These are phyloP conservation scores for Malacosoma neustria DNA, from an alignment of 2,888 invertebrate species.

Conservation along the genomic window DNA sequence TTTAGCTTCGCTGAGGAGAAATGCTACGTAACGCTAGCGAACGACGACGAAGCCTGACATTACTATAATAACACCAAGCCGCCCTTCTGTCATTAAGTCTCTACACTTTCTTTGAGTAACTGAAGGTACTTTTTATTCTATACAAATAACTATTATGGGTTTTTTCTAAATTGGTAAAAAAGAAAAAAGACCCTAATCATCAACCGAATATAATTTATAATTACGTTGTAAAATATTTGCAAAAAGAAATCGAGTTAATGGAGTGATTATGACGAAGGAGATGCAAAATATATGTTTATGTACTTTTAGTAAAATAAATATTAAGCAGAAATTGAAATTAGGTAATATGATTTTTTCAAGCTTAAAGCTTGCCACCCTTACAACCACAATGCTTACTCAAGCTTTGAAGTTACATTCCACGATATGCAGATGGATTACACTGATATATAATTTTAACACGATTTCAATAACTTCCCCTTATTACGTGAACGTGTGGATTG, in stretches of 20 bases:
- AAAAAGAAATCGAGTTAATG: too few relatives aligned
- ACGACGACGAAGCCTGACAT: constrained; percentile 61
- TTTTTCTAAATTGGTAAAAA: background rate
- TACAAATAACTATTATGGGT: constrained; percentile 12
- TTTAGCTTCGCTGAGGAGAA: constrained; percentile 57
- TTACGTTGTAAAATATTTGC: too few relatives aligned
- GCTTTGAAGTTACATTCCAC: too few relatives aligned
- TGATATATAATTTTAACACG: constrained; percentile 13
- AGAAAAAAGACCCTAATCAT: background rate
- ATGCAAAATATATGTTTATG: too few relatives aligned
- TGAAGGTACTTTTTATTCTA: constrained; percentile 48
- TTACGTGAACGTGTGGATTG: constrained; percentile 11
- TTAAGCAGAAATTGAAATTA: too few relatives aligned
- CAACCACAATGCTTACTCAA: too few relatives aligned
- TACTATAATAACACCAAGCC: constrained; percentile 65
- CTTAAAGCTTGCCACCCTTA: too few relatives aligned
- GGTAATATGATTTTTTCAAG: too few relatives aligned
- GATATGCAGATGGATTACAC: too few relatives aligned
- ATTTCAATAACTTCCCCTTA: background rate
- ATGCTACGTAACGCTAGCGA: constrained; percentile 63
- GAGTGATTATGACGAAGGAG: too few relatives aligned
- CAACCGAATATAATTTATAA: too few relatives aligned
- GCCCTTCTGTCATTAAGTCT: constrained; percentile 69
- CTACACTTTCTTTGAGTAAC: constrained; percentile 56
- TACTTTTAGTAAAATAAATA: too few relatives aligned